Percentiles rank a stretch among this genome's conserved stretches.
Evolutionary conservation across 2,113 vertebrate species (phyloP).

Genomic region (Platycercus adscitus): DNA sequence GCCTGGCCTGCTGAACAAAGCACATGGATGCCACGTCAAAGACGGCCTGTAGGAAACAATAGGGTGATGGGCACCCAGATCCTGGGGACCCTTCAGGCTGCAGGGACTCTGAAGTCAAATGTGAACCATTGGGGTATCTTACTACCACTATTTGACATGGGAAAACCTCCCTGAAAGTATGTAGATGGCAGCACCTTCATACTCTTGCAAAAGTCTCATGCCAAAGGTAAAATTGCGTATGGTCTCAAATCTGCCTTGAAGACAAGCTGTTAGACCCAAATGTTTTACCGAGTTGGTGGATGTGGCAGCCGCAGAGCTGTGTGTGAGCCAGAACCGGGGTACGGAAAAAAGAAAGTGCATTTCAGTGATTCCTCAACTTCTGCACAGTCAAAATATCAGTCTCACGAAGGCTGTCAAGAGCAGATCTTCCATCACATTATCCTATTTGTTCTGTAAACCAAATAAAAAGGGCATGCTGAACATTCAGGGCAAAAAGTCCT

Average conservation of each 20-base stretch:
- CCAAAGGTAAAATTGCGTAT: background rate
- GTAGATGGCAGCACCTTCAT: background rate
- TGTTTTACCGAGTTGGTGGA: background rate
- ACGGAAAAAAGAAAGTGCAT: background rate
- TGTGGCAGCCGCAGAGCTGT: background rate
- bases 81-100: background rate
- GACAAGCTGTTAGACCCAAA: background rate
- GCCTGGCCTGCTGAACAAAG: background rate
- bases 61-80: background rate
- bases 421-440: background rate
- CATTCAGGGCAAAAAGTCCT: background rate
- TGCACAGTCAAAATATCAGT: background rate
- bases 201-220: background rate
- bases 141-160: background rate
- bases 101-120: background rate
- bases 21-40: background rate
- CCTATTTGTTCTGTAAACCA: background rate
- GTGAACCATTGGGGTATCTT: background rate
- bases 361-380: constrained; percentile 6
- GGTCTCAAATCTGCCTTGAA: background rate
- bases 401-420: constrained; percentile 1
- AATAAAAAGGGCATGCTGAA: background rate
- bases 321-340: background rate
- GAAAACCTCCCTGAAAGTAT: background rate
- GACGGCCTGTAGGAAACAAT: background rate